Evolutionary conservation across 2,113 vertebrate genomes (phyloP).

Genomic region (Polypterus bichir): DNA sequence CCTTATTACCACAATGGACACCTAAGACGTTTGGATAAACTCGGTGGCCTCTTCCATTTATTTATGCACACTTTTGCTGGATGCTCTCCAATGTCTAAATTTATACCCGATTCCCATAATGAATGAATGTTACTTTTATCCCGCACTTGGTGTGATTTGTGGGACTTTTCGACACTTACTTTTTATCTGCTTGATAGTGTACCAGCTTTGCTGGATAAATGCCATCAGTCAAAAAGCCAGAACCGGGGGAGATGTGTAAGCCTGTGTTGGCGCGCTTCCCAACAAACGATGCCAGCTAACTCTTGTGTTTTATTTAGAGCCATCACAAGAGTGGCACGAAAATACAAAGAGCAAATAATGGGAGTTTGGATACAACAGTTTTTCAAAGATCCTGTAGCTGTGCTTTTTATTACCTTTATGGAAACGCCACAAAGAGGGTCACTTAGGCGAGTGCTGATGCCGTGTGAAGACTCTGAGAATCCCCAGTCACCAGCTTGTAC

Average conservation of each 20-base stretch:
- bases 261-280: too few species aligned
- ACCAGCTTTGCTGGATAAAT: not conserved
- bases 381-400: too few species aligned
- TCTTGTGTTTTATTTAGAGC: too few species aligned
- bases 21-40: not conserved
- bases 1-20: not conserved
- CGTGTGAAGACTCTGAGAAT: too few species aligned
- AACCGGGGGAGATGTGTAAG: not conserved
- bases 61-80: slow-evolving; percentile 35
- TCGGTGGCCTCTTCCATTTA: slow-evolving; percentile 22
- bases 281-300: too few species aligned
- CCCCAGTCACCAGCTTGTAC: too few species aligned
- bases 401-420: too few species aligned
- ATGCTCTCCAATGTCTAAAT: slow-evolving; percentile 39
- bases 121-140: slow-evolving; percentile 18
- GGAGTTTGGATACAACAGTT: too few species aligned
- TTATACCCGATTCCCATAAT: slow-evolving; percentile 36
- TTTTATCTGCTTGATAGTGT: slow-evolving; percentile 4
- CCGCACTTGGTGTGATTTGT: slow-evolving; percentile 24
- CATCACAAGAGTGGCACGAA: too few species aligned
- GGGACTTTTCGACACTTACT: slow-evolving; percentile 5
- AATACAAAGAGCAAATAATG: too few species aligned
- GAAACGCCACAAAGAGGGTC: too few species aligned
- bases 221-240: slow-evolving; percentile 2
- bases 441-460: too few species aligned